Conservation (phyloP, 2,888 invertebrate species). For the Schizaphis graminum region DNA sequence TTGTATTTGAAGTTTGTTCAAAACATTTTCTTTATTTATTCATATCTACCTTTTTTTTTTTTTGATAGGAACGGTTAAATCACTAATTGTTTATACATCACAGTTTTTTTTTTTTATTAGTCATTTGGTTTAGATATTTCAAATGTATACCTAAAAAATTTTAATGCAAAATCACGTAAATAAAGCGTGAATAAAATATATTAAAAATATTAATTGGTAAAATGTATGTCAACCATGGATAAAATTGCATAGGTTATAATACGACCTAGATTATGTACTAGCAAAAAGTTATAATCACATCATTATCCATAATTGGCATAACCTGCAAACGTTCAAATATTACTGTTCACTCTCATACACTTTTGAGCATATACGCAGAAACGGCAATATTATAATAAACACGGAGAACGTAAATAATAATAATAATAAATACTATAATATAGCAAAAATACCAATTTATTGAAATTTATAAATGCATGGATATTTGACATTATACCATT, state of each 20-base stretch:
- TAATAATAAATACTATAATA: background rate
- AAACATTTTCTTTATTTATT: background rate
- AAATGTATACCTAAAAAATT: background rate
- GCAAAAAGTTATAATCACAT: background rate
- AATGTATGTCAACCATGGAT: background rate
- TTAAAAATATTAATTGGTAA: background rate
- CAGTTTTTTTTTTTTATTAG: background rate
- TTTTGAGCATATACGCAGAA: background rate
- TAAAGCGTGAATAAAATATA: background rate
- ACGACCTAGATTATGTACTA: background rate
- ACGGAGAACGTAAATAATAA: background rate
- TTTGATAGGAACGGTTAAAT: background rate
- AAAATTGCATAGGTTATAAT: background rate
- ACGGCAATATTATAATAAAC: background rate
- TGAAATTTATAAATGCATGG: background rate
- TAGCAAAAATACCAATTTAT: background rate
- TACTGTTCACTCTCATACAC: background rate
- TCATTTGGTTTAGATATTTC: background rate
- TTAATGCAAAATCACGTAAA: background rate
- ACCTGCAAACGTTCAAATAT: background rate
- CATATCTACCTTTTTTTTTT: background rate
- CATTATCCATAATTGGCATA: background rate
- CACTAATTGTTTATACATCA: background rate
- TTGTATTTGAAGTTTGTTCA: background rate
- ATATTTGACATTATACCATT: background rate